Percentiles rank a stretch among this genome's conserved stretches.
Evolutionary conservation across 2,797 vertebrate species (phyloP).

Genomic region (Pangasius sanitwongsei): DNA sequence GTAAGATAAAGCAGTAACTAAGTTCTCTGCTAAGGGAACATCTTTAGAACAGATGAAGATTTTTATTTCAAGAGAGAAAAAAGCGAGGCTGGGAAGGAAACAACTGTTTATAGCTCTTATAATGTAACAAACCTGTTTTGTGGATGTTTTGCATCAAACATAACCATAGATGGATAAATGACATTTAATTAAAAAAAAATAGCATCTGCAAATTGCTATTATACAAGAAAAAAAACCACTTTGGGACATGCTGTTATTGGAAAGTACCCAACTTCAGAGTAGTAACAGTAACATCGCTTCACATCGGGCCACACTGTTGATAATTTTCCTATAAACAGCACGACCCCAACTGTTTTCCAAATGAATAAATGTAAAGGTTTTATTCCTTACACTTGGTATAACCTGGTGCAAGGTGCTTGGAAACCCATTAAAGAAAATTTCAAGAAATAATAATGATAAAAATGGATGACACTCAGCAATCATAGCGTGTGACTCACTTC

Average conservation of each 20-base stretch:
- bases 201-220: neutral
- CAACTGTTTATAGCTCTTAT: neutral
- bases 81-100: neutral
- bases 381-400: neutral
- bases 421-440: neutral
- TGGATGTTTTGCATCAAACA: neutral
- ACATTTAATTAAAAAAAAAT: neutral
- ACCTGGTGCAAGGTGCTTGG: neutral
- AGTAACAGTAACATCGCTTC: neutral
- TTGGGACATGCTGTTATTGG: neutral
- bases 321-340: neutral
- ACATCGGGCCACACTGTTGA: neutral
- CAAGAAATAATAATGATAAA: conserved; percentile 13
- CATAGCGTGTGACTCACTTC: conserved; percentile 47
- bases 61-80: neutral
- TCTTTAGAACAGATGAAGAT: neutral
- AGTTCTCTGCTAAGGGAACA: neutral
- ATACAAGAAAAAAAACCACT: neutral
- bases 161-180: too few relatives aligned
- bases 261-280: neutral
- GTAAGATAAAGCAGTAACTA: neutral
- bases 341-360: neutral
- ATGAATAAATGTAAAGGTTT: neutral
- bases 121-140: neutral
- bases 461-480: conserved; percentile 32